Conservation (phyloP, 2,888 invertebrate species). For the Erynnis tages region DNA sequence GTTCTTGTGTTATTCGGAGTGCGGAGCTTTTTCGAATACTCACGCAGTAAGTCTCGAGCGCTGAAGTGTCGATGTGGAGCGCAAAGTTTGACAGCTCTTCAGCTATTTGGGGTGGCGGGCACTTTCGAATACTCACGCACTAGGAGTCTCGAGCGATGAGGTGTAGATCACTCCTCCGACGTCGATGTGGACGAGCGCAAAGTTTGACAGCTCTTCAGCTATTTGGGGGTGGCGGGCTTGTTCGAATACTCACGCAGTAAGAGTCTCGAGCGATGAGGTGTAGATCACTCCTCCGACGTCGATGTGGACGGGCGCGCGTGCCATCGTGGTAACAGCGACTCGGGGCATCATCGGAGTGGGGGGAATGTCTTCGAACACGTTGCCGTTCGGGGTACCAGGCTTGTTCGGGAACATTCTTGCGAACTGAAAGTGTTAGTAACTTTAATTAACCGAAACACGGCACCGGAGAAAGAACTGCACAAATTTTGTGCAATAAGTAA, state of each 20-base stretch:
- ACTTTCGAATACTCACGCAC: constrained; percentile 90
- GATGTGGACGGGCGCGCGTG: constrained; percentile 98
- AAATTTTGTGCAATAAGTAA: no score
- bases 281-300: constrained; percentile 98
- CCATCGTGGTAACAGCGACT: constrained; percentile 94
- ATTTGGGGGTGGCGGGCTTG: neutral
- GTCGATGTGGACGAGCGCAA: constrained; percentile 98
- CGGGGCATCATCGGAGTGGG: constrained; percentile 90
- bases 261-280: constrained; percentile 96
- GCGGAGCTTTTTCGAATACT: no score
- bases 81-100: no score
- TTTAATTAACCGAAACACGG: no score
- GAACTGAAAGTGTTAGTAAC: neutral
- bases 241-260: constrained; percentile 89
- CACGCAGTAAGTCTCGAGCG: no score
- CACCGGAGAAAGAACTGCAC: no score
- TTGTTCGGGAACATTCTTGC: constrained; percentile 47
- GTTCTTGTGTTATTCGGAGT: no score
- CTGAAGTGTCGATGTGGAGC: no score
- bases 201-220: no score
- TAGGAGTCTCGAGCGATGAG: constrained; percentile 96
- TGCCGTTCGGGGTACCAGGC: constrained; percentile 51
- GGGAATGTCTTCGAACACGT: constrained; percentile 69
- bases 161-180: constrained; percentile 99
- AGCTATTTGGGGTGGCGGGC: no score